Percentiles rank a stretch among this genome's conserved stretches.
Conservation (phyloP, 1,140 invertebrate species). For the Drepana arcuata region DNA sequence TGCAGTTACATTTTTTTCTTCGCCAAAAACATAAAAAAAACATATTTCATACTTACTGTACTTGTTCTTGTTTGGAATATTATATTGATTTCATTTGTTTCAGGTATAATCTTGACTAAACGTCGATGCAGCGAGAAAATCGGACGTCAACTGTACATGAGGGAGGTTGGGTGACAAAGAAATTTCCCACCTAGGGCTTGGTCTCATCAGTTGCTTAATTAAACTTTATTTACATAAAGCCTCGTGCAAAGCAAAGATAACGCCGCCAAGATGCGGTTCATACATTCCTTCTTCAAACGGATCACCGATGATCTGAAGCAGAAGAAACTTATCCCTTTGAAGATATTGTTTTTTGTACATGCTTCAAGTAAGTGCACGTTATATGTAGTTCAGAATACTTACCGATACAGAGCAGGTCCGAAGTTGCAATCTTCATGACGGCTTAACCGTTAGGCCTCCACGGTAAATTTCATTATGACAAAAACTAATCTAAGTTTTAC, state of each 20-base stretch:
- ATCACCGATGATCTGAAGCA: conserved; percentile 80
- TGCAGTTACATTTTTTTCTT: background rate
- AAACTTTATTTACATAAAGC: background rate
- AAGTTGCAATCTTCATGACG: too few relatives aligned
- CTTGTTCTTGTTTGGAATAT: background rate
- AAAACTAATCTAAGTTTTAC: too few relatives aligned
- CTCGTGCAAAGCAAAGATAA: too few relatives aligned
- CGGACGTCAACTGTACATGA: conserved; percentile 22
- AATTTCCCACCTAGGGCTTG: conserved; percentile 46
- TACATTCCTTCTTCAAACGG: conserved; percentile 75
- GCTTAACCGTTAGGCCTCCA: too few relatives aligned
- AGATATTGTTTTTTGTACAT: conserved; percentile 84
- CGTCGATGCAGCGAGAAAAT: conserved; percentile 32
- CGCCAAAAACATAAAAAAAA: background rate
- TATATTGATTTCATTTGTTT: background rate
- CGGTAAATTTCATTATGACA: too few relatives aligned
- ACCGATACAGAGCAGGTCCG: too few relatives aligned
- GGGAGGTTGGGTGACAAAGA: conserved; percentile 30
- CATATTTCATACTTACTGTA: background rate
- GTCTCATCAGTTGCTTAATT: conserved; percentile 2
- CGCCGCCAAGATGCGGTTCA: conserved; percentile 69
- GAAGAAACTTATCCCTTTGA: conserved; percentile 80
- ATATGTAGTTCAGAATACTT: too few relatives aligned
- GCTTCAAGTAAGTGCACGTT: conserved; percentile 83
- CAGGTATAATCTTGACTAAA: background rate